phyloP scores from a whole-genome alignment of 2,113 vertebrate species.

The Mustelus asterias region DNA sequence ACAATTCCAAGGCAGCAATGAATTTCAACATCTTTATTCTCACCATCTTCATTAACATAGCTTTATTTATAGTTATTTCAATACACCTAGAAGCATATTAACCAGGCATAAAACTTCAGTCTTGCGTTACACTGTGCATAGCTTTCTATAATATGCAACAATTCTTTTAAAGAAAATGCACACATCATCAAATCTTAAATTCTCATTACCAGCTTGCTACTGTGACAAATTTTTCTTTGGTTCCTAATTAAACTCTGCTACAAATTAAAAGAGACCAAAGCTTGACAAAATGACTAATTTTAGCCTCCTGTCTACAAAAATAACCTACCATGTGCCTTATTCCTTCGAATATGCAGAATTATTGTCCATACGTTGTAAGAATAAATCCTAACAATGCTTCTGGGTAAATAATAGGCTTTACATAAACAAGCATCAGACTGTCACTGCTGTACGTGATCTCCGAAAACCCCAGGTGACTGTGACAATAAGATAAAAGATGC shows the following conservation, averaged over 20 bases:
- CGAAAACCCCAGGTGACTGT: neutral
- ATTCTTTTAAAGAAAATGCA: neutral
- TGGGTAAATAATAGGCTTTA: neutral
- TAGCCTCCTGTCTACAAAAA: neutral
- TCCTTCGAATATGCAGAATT: neutral
- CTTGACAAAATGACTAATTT: neutral
- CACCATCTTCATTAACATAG: neutral
- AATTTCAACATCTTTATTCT: neutral
- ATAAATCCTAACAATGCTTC: neutral
- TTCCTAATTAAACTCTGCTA: neutral
- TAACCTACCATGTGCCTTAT: neutral
- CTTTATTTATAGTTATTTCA: conserved; percentile 20
- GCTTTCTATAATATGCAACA: neutral
- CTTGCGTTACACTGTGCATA: neutral
- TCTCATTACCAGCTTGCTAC: neutral
- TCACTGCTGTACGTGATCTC: neutral
- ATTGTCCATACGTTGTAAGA: neutral
- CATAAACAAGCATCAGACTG: neutral
- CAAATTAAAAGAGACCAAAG: neutral
- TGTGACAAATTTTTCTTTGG: neutral
- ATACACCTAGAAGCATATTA: conserved; percentile 15
- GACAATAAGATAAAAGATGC: neutral
- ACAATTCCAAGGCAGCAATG: neutral
- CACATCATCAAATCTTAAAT: conserved; percentile 21
- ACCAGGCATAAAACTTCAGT: neutral